Percentiles rank a stretch among this genome's conserved stretches.
These are phyloP conservation scores for Caenorhabditis doughertyi DNA, from an alignment of 2,888 invertebrate genomes.

Conservation along the genomic window DNA sequence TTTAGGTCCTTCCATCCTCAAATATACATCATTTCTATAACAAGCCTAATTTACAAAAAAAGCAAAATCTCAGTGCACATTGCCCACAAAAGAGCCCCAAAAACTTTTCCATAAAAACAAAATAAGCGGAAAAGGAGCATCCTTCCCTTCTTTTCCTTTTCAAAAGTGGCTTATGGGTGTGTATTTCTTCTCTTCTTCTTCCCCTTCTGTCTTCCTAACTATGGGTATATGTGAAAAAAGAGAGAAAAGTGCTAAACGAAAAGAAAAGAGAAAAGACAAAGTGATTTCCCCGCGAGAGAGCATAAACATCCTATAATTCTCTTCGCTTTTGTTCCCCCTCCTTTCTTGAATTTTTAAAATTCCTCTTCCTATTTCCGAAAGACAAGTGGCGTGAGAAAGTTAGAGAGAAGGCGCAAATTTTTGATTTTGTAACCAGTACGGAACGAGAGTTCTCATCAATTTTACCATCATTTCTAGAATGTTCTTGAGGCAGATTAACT, in stretches of 20 bases:
- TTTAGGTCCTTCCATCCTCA: too few relatives aligned
- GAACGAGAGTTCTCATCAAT: too few relatives aligned
- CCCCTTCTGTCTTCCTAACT: not conserved
- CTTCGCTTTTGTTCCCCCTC: not conserved
- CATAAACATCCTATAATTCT: conserved; percentile 41
- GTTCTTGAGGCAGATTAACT: too few relatives aligned
- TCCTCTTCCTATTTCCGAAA: not conserved
- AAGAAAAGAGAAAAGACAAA: conserved; percentile 36
- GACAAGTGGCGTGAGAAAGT: not conserved
- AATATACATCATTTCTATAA: too few relatives aligned
- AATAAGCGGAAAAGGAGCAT: conserved; percentile 15
- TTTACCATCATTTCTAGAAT: too few relatives aligned
- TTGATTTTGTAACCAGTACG: too few relatives aligned
- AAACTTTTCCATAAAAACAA: too few relatives aligned
- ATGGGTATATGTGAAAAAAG: not conserved
- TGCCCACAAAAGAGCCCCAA: too few relatives aligned
- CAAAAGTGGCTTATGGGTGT: conserved; percentile 48
- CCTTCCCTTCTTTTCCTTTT: conserved; percentile 17
- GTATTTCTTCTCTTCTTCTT: not conserved
- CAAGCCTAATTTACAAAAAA: too few relatives aligned
- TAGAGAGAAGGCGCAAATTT: too few relatives aligned
- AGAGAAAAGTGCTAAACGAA: conserved; percentile 27
- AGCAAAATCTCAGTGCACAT: too few relatives aligned
- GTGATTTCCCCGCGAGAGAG: conserved; percentile 41
- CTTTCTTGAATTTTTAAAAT: not conserved